Evolutionary conservation across 2,888 invertebrate species (phyloP), one percentile per base, ranked within the genome.

Genomic region (Dynastes grantii): DNA sequence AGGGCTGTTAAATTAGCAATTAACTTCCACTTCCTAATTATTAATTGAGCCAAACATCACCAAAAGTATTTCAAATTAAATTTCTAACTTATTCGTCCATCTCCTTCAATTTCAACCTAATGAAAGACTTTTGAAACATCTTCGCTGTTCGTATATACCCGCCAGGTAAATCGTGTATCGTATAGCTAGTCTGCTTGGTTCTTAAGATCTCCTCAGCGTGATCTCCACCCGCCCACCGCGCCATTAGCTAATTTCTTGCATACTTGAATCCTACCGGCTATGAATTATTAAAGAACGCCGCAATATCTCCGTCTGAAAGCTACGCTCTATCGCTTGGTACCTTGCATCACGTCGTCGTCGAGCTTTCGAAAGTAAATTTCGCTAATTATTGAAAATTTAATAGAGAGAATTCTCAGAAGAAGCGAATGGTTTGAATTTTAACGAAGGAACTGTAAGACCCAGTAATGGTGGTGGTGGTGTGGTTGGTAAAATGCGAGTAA

Each of bases 311-410:
- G 53, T 16, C 16, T 53, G 53, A 53, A 53, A 53, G 53, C 53
- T 16, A 13, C 53, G 13, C 53, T 5, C 5, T 53, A 37, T 53
- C 53, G 53, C 53, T 53, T 53, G n/a, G 13, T 53, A 1, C 13
- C 53, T 53, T 37, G 32, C 32, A 11, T 16, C 53, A 16, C 51
- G n/a, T 16, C 53, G 53, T 16, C 53, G 16, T 53, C 53, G 16
- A 53, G 13, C 13, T 53, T 51, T 53, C 5, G 53, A n/a, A 53
- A 53, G 53, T 53, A 53, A 53, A 53, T 53, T 53, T 16, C 13
- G n/a, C 53, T 53, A 53, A 53, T 53, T 53, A 53, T 53, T 53
- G 53, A 53, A 53, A 53, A 53, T 53, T 53, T 53, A 53, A 53
- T 53, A 53, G 53, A 53, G 53, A 16, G 13, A 9, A 13, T 16